Evolutionary conservation across 2,113 vertebrate species (phyloP).

Genomic region (Stegostoma tigrinum): DNA sequence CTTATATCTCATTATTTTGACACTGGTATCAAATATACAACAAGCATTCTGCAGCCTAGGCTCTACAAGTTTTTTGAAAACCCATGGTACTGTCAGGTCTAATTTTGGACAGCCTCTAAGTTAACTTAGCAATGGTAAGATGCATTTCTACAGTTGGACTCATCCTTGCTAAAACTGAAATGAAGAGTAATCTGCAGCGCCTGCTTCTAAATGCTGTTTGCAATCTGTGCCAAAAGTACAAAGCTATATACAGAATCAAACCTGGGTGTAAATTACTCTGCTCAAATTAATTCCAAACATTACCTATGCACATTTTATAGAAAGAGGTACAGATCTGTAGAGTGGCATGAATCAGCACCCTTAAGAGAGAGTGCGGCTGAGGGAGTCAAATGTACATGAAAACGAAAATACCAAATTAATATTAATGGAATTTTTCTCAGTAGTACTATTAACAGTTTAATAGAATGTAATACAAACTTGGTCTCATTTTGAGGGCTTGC

Average conservation of each 20-base stretch:
- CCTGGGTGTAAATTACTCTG: not conserved
- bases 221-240: not conserved
- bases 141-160: not conserved
- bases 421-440: not conserved
- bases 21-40: not conserved
- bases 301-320: not conserved
- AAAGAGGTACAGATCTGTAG: not conserved
- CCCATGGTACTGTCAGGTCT: not conserved
- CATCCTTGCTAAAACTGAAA: not conserved
- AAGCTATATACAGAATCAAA: not conserved
- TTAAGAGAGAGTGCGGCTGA: not conserved
- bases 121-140: not conserved
- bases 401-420: not conserved
- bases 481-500: slow-evolving; percentile 19
- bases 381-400: not conserved
- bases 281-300: not conserved
- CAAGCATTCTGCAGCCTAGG: not conserved
- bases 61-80: not conserved
- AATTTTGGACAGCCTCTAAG: no score
- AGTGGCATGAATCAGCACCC: not conserved
- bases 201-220: not conserved
- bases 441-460: not conserved
- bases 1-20: not conserved
- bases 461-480: not conserved
- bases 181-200: not conserved